Evolutionary conservation across 2,888 invertebrate species (phyloP).

Genomic region (Poecilobothrus nobilitatus): DNA sequence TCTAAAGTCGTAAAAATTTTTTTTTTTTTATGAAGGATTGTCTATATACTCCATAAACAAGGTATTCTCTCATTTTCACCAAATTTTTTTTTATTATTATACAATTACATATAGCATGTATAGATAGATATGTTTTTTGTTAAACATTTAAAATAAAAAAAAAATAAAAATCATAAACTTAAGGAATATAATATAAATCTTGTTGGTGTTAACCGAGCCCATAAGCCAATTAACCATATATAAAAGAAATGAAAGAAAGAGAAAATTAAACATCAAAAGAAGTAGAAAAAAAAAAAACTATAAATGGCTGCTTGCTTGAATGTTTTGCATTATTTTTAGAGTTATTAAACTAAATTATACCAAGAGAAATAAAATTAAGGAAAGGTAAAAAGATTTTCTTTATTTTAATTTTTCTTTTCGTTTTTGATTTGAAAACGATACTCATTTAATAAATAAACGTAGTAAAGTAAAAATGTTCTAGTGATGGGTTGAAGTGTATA

Average conservation of each 20-base stretch:
- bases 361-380: background rate
- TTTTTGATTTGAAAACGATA: no score
- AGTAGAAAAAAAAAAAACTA: background rate
- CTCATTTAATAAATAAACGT: no score
- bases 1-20: no score
- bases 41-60: background rate
- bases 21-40: background rate
- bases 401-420: no score
- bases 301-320: background rate
- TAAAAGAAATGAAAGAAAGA: background rate
- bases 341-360: background rate
- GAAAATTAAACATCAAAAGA: no score
- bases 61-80: no score
- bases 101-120: no score
- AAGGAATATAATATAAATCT: background rate
- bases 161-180: background rate
- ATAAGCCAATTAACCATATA: conserved; percentile 1
- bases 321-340: background rate
- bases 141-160: background rate
- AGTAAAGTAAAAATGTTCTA: no score
- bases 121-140: no score
- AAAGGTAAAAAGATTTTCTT: no score
- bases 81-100: no score
- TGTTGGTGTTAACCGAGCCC: conserved; percentile 2
- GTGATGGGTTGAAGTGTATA: no score